Evolutionary conservation across 1,140 invertebrate species (phyloP).

Genomic region (Ceratina calcarata): DNA sequence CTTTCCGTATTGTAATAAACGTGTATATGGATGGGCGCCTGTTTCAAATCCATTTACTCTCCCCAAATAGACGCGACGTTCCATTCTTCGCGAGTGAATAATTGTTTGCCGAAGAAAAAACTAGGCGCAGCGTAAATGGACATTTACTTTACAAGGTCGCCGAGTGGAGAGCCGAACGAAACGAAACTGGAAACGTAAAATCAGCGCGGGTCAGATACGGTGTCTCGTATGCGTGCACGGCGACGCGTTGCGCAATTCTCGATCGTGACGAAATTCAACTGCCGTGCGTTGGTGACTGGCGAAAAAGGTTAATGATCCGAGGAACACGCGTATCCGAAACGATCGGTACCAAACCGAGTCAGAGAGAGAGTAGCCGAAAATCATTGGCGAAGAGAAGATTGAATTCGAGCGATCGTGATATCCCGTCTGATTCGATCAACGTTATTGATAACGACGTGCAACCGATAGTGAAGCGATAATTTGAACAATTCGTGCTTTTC

Average conservation of each 20-base stretch:
- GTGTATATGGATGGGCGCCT: not conserved
- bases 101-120: not conserved
- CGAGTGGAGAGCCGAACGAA: conserved; percentile 22
- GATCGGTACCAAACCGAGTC: not conserved
- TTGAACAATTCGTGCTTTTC: no score
- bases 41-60: not conserved
- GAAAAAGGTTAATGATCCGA: conserved; percentile 29
- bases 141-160: conserved; percentile 32
- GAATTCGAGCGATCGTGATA: no score
- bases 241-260: conserved; percentile 14
- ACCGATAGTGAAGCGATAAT: no score
- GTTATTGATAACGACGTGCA: no score
- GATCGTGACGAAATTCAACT: conserved; percentile 24
- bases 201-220: not conserved
- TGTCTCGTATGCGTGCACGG: not conserved
- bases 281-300: conserved; percentile 8
- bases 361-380: conserved; percentile 6
- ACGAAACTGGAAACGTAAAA: conserved; percentile 27
- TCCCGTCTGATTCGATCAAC: no score
- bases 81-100: no score
- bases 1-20: conserved; percentile 1
- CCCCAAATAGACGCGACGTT: not conserved
- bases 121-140: not conserved
- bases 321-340: conserved; percentile 9
- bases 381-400: not conserved